A percentile compares a stretch with the other conserved stretches of the same genome.
Evolutionary conservation across 2,113 vertebrate genomes (phyloP).

Genomic region (Callopanchax toddi): DNA sequence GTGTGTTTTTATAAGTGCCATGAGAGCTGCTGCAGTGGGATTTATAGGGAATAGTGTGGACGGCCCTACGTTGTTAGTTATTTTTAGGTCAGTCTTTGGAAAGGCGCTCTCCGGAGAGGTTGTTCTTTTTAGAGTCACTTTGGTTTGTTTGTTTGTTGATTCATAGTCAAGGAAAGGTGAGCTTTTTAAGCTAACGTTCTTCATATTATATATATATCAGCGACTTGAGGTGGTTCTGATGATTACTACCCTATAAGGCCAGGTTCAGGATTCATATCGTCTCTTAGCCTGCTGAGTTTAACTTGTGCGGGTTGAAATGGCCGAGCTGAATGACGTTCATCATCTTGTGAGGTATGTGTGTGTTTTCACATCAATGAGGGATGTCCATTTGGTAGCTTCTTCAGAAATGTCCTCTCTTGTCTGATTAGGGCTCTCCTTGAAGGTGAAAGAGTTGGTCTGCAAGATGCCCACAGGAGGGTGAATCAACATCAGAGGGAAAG

Average conservation of each 20-base stretch:
- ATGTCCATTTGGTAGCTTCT: not conserved
- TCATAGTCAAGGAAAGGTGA: slow-evolving; percentile 40
- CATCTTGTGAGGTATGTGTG: slow-evolving; percentile 64
- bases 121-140: slow-evolving; percentile 41
- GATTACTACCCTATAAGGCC: slow-evolving; percentile 52
- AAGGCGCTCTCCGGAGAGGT: slow-evolving; percentile 56
- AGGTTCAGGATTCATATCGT: slow-evolving; percentile 24
- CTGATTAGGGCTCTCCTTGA: slow-evolving; percentile 88
- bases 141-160: slow-evolving; percentile 5
- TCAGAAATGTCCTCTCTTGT: slow-evolving; percentile 28
- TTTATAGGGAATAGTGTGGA: slow-evolving; percentile 48
- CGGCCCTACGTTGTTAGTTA: slow-evolving; percentile 66
- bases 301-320: slow-evolving; percentile 63
- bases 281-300: slow-evolving; percentile 51
- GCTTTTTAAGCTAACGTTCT: slow-evolving; percentile 12
- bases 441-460: slow-evolving; percentile 83
- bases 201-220: not conserved
- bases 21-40: slow-evolving; percentile 56
- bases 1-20: slow-evolving; percentile 49
- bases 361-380: not conserved
- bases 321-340: slow-evolving; percentile 62
- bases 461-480: slow-evolving; percentile 79
- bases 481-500: slow-evolving; percentile 75
- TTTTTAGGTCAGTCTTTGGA: slow-evolving; percentile 77
- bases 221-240: slow-evolving; percentile 33